Percentiles rank a stretch among this genome's conserved stretches.
Conservation (phyloP, 2,113 vertebrate genomes). For the Cheirogaleus medius region DNA sequence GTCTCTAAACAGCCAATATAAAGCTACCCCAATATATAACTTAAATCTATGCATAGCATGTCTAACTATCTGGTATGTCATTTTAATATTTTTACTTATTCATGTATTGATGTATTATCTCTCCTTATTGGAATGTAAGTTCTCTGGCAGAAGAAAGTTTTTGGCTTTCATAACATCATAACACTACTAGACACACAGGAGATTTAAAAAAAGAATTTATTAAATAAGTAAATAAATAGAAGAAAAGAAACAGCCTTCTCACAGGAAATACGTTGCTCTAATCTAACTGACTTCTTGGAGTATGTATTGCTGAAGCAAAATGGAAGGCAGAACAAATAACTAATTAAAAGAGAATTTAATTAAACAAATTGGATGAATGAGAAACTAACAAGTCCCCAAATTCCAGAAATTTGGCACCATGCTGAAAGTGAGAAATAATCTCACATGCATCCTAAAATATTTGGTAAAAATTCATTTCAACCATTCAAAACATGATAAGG, state of each 20-base stretch:
- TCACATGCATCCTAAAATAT: not conserved
- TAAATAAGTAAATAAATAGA: not conserved
- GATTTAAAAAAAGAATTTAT: not conserved
- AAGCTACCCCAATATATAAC: not conserved
- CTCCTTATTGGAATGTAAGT: not conserved
- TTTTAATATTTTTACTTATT: not conserved
- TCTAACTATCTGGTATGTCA: not conserved
- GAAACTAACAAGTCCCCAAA: not conserved
- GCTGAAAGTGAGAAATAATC: not conserved
- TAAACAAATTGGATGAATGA: not conserved
- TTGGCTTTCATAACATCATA: not conserved
- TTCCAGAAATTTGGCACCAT: not conserved
- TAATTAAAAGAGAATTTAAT: not conserved
- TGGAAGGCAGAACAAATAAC: not conserved
- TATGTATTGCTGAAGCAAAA: not conserved
- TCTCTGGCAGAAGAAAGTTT: not conserved
- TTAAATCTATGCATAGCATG: not conserved
- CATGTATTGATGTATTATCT: not conserved
- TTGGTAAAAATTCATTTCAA: constrained; percentile 43
- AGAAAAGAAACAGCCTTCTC: not conserved
- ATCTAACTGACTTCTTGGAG: not conserved
- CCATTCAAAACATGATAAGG: not conserved
- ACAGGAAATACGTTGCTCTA: not conserved
- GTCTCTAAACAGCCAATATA: not conserved
- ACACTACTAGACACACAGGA: not conserved